Evolutionary conservation across 2,888 invertebrate species (phyloP), one percentile per base, ranked within the genome.

Genomic region (Augiades crinisus): DNA sequence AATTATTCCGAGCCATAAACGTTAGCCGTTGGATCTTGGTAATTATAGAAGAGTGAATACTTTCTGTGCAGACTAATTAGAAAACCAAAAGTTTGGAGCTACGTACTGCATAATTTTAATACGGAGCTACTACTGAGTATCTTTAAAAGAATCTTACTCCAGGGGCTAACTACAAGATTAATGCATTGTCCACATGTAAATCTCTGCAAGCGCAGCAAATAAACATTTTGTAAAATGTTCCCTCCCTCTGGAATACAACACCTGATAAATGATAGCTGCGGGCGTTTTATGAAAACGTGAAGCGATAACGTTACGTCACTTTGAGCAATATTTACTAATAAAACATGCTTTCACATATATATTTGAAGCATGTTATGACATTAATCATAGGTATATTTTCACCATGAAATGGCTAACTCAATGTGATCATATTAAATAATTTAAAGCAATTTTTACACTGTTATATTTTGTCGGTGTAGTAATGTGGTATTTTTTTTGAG

Each of bases 201-300:
- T 78, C 78, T 74, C 68, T 63, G 67, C 70, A 65, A 67, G 69
- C 64, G 63, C 61, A 67, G 63, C 70, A 73, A 79, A 81, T 78
- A 80, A 81, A 82, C 77, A 76, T 73, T 78, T 75, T 75, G 75
- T 74, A 72, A 78, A 78, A 75, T 72, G 73, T 75, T 74, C 70
- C 64, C 69, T 71, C 77, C 70, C 75, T 59, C 65, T 62, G 74
- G 74, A 68, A 69, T 69, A 75, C 75, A 73, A 71, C 77, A 78
- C 73, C 78, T 81, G 81, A 83, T 81, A 81, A 83, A 82, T 77
- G 72, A 79, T 78, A 64, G 77, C 80, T 72, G 67, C 68, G 64
- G 75, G 75, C 74, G 72, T 69, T 80, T 75, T 80, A 80, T 78
- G 75, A 80, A 80, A 78, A 78, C 73, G 67, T 69, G 67, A 68